These are phyloP conservation scores for Tenthredo distinguenda DNA, from an alignment of 2,888 invertebrate species.

Conservation along the genomic window DNA sequence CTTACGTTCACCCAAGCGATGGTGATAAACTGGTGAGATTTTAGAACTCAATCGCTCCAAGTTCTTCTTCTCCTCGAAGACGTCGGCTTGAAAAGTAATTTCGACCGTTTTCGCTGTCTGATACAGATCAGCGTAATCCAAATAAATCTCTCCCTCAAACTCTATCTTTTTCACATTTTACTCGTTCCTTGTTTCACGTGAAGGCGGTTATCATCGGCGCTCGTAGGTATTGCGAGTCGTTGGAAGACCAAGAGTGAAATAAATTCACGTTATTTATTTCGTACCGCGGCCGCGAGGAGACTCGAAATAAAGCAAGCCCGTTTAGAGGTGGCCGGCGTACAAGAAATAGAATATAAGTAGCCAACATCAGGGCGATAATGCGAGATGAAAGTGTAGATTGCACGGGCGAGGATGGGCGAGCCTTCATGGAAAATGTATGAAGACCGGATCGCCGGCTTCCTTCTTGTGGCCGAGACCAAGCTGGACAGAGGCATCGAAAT, in stretches of 20 bases:
- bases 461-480: slow-evolving; percentile 57
- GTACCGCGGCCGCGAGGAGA: slow-evolving; percentile 8
- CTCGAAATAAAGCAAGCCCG: slow-evolving; percentile 52
- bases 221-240: slow-evolving; percentile 9
- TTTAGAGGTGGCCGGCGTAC: slow-evolving; percentile 53
- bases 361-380: slow-evolving; percentile 68
- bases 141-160: slow-evolving; percentile 30
- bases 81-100: slow-evolving; percentile 39
- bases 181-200: slow-evolving; percentile 31
- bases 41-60: slow-evolving; percentile 46
- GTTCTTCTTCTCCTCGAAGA: slow-evolving; percentile 20
- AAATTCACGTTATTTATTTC: slow-evolving; percentile 53
- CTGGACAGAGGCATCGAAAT: slow-evolving; percentile 58
- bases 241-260: slow-evolving; percentile 28
- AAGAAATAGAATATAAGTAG: slow-evolving; percentile 68
- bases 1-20: neutral
- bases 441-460: slow-evolving; percentile 65
- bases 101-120: slow-evolving; percentile 20
- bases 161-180: slow-evolving; percentile 17
- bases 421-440: slow-evolving; percentile 74
- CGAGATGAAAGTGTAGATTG: slow-evolving; percentile 59
- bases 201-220: slow-evolving; percentile 1
- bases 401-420: slow-evolving; percentile 51
- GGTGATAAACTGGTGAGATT: slow-evolving; percentile 47
- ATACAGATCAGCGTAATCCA: slow-evolving; percentile 46